Percentiles rank a stretch among this genome's conserved stretches.
phyloP scores from a whole-genome alignment of 2,888 invertebrate species.

The Folsomia manolachei region DNA sequence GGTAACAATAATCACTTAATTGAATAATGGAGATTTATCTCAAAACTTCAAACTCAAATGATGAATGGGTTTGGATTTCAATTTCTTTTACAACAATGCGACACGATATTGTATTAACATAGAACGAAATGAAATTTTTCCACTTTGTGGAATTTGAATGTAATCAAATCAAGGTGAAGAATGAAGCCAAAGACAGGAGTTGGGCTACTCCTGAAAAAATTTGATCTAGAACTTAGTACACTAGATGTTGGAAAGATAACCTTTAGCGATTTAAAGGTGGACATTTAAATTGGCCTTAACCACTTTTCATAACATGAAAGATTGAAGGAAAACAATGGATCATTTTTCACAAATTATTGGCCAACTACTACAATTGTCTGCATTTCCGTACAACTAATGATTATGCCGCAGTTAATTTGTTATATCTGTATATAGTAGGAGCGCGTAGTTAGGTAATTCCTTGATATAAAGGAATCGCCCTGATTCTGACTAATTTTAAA shows the following conservation, averaged over 20 bases:
- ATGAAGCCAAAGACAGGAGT: too few relatives aligned
- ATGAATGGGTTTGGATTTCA: background rate
- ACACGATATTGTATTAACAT: background rate
- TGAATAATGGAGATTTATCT: background rate
- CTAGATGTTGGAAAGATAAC: background rate
- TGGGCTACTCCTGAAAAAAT: background rate
- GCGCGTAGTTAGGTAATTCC: too few relatives aligned
- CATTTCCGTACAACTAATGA: too few relatives aligned
- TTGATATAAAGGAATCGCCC: too few relatives aligned
- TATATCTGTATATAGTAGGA: too few relatives aligned
- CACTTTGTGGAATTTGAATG: background rate
- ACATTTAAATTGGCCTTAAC: constrained; percentile 4
- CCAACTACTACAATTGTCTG: background rate
- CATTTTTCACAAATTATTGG: background rate
- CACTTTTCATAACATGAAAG: background rate
- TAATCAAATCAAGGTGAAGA: too few relatives aligned
- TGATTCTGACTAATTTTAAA: too few relatives aligned
- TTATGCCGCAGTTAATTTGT: too few relatives aligned
- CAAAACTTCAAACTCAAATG: too few relatives aligned
- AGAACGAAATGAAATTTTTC: background rate
- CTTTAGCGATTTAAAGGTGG: background rate
- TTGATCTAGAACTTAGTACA: background rate
- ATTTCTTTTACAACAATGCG: background rate
- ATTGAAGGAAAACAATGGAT: background rate
- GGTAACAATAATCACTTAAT: background rate